Evolutionary conservation across 2,888 invertebrate genomes (phyloP).

Genomic region (Dysmachus trigonus): DNA sequence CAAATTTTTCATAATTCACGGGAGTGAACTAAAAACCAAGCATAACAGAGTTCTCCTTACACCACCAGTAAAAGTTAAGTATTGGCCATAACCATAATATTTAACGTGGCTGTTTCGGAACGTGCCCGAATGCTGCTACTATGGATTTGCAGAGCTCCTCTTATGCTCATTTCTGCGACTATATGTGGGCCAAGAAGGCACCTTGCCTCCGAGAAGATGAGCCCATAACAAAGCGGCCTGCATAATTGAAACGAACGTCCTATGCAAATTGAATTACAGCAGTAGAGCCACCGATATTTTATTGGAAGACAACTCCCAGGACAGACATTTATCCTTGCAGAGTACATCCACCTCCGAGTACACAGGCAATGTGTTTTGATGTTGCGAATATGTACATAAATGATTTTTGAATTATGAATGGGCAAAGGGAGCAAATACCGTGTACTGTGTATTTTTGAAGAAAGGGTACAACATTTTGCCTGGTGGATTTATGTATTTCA

Average conservation of each 20-base stretch:
- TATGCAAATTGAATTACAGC: constrained; percentile 48
- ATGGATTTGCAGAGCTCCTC: not conserved
- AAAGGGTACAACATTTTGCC: not conserved
- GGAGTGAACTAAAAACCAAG: not conserved
- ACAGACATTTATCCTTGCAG: constrained; percentile 42
- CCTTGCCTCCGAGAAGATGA: constrained; percentile 9
- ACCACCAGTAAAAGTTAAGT: constrained; percentile 29
- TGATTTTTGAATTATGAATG: constrained; percentile 42
- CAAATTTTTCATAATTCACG: constrained; percentile 2
- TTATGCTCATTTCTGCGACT: not conserved
- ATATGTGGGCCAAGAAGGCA: not conserved
- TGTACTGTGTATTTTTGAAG: not conserved
- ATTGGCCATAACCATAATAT: constrained; percentile 38
- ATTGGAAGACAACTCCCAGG: constrained; percentile 45
- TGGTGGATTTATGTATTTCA: not conserved
- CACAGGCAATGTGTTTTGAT: constrained; percentile 8
- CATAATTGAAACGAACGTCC: constrained; percentile 48
- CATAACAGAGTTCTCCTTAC: not conserved
- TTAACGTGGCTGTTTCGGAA: constrained; percentile 14
- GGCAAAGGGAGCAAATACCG: not conserved
- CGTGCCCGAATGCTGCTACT: not conserved
- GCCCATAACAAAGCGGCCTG: constrained; percentile 38
- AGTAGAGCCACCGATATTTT: constrained; percentile 44
- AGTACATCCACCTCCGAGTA: constrained; percentile 18
- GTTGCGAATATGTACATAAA: constrained; percentile 38